Evolutionary conservation across 2,888 invertebrate species (phyloP), one percentile per base, ranked within the genome.

Genomic region (Amiota communis): DNA sequence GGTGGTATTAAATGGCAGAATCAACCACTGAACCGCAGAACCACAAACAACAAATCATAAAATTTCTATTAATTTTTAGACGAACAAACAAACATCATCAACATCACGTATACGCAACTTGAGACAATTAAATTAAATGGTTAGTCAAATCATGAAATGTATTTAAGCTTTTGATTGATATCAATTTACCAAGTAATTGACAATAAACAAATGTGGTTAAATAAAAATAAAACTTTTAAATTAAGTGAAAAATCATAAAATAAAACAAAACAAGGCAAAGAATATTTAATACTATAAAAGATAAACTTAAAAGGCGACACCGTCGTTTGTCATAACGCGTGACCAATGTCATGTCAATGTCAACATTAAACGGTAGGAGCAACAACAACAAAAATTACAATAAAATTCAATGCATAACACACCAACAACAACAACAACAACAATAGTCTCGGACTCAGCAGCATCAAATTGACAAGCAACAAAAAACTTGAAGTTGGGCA

Each of bases 101-200:
- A 51, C 17, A 75, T 80, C 79, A 79, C 79, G 80, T 76, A 80
- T 79, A 57, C 81, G 77, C 75, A 79, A 76, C 74, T 76, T 80
- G 76, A 17, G 78, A 63, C 74, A 75, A 74, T 72, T 72, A 74
- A 74, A 68, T 74, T 70, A 48, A 72, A 76, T 64, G 23, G 65
- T 69, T 59, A n/a, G n/a, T n/a, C n/a, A 20, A 73, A 69, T 73
- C 73, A 74, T 64, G 17, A 63, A 59, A 72, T 71, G 74, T 72
- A 75, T 74, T 75, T 78, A 76, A 75, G 73, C 63, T 71, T 47
- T 77, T 79, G 80, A 81, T 79, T 81, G 82, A 80, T 85, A 78
- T 80, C 78, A 80, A 77, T 77, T 77, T 79, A 79, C 74, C 72
- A 74, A 74, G 56, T 9, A 57, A 75, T 48, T 59, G 69, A n/a